Base-by-base conservation (phyloP, 2,888 invertebrate genomes). In the Molorchus minor region DNA sequence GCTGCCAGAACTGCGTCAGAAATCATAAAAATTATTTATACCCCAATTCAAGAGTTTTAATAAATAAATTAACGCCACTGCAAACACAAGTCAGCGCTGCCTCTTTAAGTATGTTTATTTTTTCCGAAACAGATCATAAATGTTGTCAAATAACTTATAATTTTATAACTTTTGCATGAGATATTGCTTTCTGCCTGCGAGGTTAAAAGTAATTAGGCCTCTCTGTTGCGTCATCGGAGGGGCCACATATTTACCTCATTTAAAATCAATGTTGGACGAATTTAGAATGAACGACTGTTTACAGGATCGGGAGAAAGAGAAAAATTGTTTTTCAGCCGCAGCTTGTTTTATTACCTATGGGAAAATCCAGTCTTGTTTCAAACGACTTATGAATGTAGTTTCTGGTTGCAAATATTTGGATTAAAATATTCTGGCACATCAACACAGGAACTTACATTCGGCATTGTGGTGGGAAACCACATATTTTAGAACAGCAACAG, bases 21-120 rank as follows among this genome's bases (percentile, higher is more conserved):
- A n/a, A 30, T 45, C 44, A 52, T 58, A 45, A 58, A 58, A 58
- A 58, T 52, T 52, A 58, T 52, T 58, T 45, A 47, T 47, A 40
- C 43, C 58, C 46, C 58, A 58, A 58, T 58, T 58, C n/a, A 41
- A 30, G 52, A 38, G 29, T 17, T 45, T 58, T 33, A 40, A 52
- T 52, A 58, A 58, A 58, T 52, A 58, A 58, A 58, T 58, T 15
- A 33, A 19, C 35, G 38, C 17, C 33, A 49, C 16, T 57, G 38
- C 43, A 29, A 51, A 57, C 52, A 58, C 52, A 58, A 33, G 19
- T 49, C 40, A 8, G 36, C 35, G 12, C 19, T 46, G 53, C 38
- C 45, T 43, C 40, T 49, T 47, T 16, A 46, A 25, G 29, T 36
- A 19, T 58, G 46, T 58, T 58, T 58, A 52, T 58, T 58, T 52